Evolutionary conservation across 2,888 invertebrate genomes (phyloP).

Genomic region (Ditula angustiorana): DNA sequence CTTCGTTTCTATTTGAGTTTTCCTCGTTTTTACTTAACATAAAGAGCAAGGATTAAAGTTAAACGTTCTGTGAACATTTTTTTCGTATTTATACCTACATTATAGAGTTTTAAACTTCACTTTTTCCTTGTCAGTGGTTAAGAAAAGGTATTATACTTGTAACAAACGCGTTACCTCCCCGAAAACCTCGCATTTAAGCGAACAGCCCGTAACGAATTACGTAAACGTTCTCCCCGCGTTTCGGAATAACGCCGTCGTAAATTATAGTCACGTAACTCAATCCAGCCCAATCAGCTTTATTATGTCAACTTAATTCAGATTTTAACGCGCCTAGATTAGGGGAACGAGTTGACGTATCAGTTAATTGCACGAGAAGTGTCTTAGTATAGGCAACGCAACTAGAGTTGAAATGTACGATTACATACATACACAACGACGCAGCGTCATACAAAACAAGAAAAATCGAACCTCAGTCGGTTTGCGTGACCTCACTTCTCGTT

Average conservation of each 20-base stretch:
- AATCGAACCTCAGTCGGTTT: too few relatives aligned
- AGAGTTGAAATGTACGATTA: neutral
- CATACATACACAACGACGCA: too few relatives aligned
- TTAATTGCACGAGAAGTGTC: neutral
- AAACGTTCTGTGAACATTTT: too few relatives aligned
- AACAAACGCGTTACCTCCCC: constrained; percentile 12
- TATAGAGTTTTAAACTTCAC: too few relatives aligned
- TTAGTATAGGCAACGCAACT: too few relatives aligned
- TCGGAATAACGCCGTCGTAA: constrained; percentile 25
- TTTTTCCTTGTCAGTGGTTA: too few relatives aligned
- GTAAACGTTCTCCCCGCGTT: constrained; percentile 19
- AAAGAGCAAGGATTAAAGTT: too few relatives aligned
- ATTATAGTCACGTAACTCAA: constrained; percentile 35
- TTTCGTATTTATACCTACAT: too few relatives aligned
- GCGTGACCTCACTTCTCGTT: too few relatives aligned
- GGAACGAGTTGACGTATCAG: constrained; percentile 13
- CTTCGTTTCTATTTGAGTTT: too few relatives aligned
- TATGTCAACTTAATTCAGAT: constrained; percentile 25
- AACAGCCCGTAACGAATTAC: constrained; percentile 18
- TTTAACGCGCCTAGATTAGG: constrained; percentile 19
- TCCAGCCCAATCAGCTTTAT: constrained; percentile 32
- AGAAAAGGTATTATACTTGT: neutral
- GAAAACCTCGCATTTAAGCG: neutral
- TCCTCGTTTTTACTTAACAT: too few relatives aligned
- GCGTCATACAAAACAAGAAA: too few relatives aligned